Conservation (phyloP, 2,888 invertebrate species). For the Blastobasis lacticolella region DNA sequence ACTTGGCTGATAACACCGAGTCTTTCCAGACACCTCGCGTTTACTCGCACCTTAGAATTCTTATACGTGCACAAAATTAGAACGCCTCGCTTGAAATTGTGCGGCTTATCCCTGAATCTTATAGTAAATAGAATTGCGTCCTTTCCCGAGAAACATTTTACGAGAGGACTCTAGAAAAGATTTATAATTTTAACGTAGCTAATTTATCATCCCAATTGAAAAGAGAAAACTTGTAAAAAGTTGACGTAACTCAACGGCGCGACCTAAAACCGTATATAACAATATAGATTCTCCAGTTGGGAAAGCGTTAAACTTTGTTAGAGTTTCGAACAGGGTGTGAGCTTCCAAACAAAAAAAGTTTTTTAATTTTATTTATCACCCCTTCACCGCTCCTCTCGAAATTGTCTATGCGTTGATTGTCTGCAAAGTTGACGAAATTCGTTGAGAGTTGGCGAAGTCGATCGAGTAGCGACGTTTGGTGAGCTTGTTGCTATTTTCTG, state of each 20-base stretch:
- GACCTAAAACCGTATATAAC: background rate
- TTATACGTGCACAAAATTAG: background rate
- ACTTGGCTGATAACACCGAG: background rate
- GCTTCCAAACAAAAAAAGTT: conserved; percentile 1
- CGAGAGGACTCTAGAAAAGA: background rate
- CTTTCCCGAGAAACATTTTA: too few relatives aligned
- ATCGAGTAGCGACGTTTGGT: background rate
- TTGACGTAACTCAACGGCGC: background rate
- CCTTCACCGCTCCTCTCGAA: conserved; percentile 1
- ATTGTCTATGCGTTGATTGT: conserved; percentile 9
- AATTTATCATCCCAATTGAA: background rate
- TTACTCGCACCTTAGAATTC: conserved; percentile 2
- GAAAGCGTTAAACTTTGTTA: background rate
- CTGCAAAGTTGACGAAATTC: background rate
- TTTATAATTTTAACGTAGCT: background rate
- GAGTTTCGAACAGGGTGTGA: background rate
- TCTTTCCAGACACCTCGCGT: background rate
- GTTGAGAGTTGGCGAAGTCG: background rate
- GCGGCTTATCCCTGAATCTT: too few relatives aligned
- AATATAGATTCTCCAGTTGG: background rate
- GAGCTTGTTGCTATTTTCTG: background rate
- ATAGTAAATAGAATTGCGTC: too few relatives aligned
- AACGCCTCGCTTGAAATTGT: too few relatives aligned
- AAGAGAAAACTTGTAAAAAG: background rate
- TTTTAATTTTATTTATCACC: conserved; percentile 22